A percentile compares a stretch with the other conserved stretches of the same genome.
These are phyloP conservation scores for Spinus olivaceus DNA, from an alignment of 2,797 vertebrate genomes.

Conservation along the genomic window DNA sequence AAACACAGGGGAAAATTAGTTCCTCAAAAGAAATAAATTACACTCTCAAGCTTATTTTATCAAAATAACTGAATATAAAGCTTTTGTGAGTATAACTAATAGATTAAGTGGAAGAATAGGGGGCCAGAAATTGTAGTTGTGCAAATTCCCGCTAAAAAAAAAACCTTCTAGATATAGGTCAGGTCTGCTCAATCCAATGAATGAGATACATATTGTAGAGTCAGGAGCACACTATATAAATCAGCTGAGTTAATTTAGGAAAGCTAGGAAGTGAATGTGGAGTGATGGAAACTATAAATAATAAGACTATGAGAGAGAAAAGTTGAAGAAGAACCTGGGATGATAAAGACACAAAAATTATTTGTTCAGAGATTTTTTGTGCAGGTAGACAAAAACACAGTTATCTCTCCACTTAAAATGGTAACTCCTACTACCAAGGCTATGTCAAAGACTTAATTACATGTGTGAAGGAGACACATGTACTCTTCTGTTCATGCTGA, in stretches of 20 bases:
- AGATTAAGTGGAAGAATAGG: not conserved
- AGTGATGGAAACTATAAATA: not conserved
- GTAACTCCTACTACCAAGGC: not conserved
- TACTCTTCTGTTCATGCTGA: not conserved
- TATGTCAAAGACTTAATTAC: not conserved
- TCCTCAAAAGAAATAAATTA: not conserved
- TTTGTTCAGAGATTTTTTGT: not conserved
- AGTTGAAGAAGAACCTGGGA: not conserved
- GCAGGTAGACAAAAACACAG: not conserved
- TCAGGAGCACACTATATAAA: not conserved
- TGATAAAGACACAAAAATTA: not conserved
- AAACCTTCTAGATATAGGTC: not conserved
- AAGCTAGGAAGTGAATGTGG: not conserved
- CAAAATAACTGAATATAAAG: not conserved
- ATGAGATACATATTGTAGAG: not conserved
- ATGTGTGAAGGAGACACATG: not conserved
- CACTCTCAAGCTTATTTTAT: not conserved
- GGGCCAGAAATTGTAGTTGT: not conserved
- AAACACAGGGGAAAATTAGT: not conserved
- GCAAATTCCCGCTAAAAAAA: not conserved
- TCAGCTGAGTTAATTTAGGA: not conserved
- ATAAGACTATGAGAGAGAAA: not conserved
- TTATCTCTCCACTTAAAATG: not conserved
- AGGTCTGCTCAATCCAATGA: not conserved
- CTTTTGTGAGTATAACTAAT: not conserved